Evolutionary conservation across 1,140 invertebrate genomes (phyloP).

Genomic region (Ips nitidus): DNA sequence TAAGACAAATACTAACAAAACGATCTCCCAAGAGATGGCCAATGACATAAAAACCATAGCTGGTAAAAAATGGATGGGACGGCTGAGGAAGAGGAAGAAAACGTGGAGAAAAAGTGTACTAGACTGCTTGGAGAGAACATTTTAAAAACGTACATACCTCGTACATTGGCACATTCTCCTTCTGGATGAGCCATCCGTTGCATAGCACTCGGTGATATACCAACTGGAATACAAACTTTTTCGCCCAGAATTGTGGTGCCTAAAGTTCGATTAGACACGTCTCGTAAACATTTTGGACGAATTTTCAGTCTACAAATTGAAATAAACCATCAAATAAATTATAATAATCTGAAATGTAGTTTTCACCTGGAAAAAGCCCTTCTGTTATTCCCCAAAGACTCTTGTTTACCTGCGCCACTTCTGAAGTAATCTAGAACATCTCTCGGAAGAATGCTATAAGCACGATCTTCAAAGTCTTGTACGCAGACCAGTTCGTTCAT

Average conservation of each 20-base stretch:
- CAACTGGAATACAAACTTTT: conserved; percentile 76
- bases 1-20: no score
- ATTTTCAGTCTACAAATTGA: conserved; percentile 66
- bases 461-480: conserved; percentile 78
- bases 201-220: conserved; percentile 90
- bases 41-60: no score
- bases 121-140: background rate
- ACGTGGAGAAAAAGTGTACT: no score
- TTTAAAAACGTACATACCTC: conserved; percentile 57
- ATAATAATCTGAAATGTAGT: no score
- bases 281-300: conserved; percentile 74
- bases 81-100: no score
- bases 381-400: conserved; percentile 74
- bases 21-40: no score
- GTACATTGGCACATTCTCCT: conserved; percentile 84
- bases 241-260: conserved; percentile 68
- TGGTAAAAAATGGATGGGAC: no score
- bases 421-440: conserved; percentile 82
- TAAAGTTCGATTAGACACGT: conserved; percentile 70
- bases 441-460: conserved; percentile 65
- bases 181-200: conserved; percentile 90
- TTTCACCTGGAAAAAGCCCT: conserved; percentile 74
- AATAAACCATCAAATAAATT: no score
- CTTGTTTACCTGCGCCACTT: conserved; percentile 83
- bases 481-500: conserved; percentile 63